Conservation (phyloP, 2,888 invertebrate genomes). For the Dolichomitus sp. region DNA sequence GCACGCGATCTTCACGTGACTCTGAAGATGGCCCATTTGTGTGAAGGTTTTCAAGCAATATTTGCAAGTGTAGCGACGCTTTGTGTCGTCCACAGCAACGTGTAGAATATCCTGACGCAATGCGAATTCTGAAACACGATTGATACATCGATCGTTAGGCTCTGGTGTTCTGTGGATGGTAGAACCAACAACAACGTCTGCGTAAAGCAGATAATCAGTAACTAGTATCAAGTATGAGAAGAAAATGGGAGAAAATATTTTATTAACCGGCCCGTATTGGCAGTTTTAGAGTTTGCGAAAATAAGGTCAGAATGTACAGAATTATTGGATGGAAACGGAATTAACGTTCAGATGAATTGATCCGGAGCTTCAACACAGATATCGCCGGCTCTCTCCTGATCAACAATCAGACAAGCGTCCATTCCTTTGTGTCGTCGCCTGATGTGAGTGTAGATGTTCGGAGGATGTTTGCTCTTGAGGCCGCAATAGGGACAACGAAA, state of each 20-base stretch:
- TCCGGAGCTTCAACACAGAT: constrained; percentile 28
- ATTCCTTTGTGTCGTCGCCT: constrained; percentile 62
- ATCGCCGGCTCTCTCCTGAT: constrained; percentile 48
- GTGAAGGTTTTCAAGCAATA: constrained; percentile 75
- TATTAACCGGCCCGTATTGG: constrained; percentile 17
- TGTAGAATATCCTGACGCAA: constrained; percentile 1
- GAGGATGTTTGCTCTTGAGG: constrained; percentile 74
- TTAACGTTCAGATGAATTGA: constrained; percentile 14
- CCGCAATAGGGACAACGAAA: constrained; percentile 79
- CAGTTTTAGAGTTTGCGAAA: constrained; percentile 2
- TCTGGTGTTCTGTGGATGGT: background rate
- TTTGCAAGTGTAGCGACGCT: constrained; percentile 68
- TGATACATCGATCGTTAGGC: constrained; percentile 17
- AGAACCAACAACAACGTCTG: constrained; percentile 17
- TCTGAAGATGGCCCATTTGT: constrained; percentile 66
- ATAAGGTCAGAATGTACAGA: background rate
- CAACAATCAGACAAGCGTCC: constrained; percentile 66
- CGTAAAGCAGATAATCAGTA: background rate
- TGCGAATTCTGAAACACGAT: constrained; percentile 59
- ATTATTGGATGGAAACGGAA: background rate
- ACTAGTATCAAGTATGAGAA: background rate
- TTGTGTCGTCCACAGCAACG: constrained; percentile 42
- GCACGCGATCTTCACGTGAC: constrained; percentile 72
- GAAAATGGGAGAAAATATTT: constrained; percentile 19
- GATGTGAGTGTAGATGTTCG: constrained; percentile 78